phyloP scores from a whole-genome alignment of 2,113 vertebrate genomes.

The Eudyptes chrysolophus region DNA sequence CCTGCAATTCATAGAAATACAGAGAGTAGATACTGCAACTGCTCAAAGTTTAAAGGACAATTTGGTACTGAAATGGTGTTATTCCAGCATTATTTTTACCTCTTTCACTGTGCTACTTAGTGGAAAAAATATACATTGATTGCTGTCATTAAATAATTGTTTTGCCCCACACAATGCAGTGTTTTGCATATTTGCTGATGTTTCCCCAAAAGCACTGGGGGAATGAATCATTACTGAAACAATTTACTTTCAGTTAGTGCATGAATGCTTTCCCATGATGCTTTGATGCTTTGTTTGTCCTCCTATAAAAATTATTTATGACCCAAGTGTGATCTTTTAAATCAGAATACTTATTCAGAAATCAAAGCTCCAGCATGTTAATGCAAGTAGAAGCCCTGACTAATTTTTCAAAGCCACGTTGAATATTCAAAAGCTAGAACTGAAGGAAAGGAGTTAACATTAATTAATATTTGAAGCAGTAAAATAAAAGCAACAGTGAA shows the following conservation, averaged over 20 bases:
- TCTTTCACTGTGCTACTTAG: constrained; percentile 1
- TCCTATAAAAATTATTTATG: constrained; percentile 97
- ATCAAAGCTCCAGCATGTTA: constrained; percentile 84
- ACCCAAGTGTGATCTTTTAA: constrained; percentile 84
- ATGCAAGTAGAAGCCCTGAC: constrained; percentile 80
- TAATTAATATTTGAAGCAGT: constrained; percentile 99
- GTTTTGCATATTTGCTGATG: constrained; percentile 89
- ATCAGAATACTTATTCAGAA: constrained; percentile 89
- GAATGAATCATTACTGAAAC: constrained; percentile 93
- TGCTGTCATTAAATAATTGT: constrained; percentile 59
- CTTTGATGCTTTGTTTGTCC: constrained; percentile 86
- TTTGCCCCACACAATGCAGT: constrained; percentile 61
- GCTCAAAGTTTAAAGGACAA: neutral
- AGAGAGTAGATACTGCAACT: neutral
- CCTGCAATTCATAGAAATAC: constrained; percentile 10
- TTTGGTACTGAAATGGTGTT: neutral
- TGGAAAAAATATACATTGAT: constrained; percentile 51
- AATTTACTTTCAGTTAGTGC: constrained; percentile 87
- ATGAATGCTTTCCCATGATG: constrained; percentile 86
- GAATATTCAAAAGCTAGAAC: constrained; percentile 96
- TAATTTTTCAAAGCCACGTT: constrained; percentile 92
- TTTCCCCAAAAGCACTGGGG: constrained; percentile 74
- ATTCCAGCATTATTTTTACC: neutral
- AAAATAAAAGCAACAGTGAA: constrained; percentile 98
- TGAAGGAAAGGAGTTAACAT: constrained; percentile 95